Percentiles rank a stretch among this genome's conserved stretches.
Evolutionary conservation across 2,888 invertebrate species (phyloP).

Genomic region (Pyrochroa serraticornis): DNA sequence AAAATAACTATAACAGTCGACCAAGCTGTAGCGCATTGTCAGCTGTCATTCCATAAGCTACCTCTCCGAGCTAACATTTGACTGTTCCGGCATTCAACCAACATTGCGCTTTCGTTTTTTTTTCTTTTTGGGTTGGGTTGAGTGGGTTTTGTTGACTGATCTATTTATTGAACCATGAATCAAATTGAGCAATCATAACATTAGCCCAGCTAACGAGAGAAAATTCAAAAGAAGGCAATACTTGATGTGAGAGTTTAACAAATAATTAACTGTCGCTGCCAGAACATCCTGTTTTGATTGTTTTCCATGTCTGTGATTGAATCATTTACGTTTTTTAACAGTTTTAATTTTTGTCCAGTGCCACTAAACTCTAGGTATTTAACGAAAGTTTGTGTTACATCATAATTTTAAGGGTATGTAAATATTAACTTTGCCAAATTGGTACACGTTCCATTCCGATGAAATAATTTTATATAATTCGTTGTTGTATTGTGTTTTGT

Average conservation of each 20-base stretch:
- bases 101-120: conserved; percentile 7
- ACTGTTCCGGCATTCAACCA: conserved; percentile 32
- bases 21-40: conserved; percentile 48
- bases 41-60: conserved; percentile 53
- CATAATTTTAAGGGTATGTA: conserved; percentile 29
- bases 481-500: conserved; percentile 56
- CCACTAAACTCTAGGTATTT: conserved; percentile 29
- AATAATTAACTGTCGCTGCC: conserved; percentile 35
- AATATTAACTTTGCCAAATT: conserved; percentile 42
- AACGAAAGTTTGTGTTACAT: conserved; percentile 28
- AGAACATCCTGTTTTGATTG: conserved; percentile 32
- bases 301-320: conserved; percentile 40
- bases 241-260: conserved; percentile 30
- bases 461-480: conserved; percentile 52
- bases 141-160: conserved; percentile 18
- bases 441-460: conserved; percentile 52
- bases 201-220: conserved; percentile 17
- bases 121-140: conserved; percentile 8
- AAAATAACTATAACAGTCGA: conserved; percentile 51
- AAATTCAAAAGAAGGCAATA: conserved; percentile 34
- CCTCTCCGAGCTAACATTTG: conserved; percentile 40
- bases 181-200: conserved; percentile 24
- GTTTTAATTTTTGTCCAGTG: conserved; percentile 35
- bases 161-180: conserved; percentile 11
- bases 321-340: conserved; percentile 38